Evolutionary conservation across 30 jellyfish, hydroid and myxozoan species (phyloP), one percentile per base, ranked within the genome.

Genomic region (Hydractinia symbiolongicarpus): DNA sequence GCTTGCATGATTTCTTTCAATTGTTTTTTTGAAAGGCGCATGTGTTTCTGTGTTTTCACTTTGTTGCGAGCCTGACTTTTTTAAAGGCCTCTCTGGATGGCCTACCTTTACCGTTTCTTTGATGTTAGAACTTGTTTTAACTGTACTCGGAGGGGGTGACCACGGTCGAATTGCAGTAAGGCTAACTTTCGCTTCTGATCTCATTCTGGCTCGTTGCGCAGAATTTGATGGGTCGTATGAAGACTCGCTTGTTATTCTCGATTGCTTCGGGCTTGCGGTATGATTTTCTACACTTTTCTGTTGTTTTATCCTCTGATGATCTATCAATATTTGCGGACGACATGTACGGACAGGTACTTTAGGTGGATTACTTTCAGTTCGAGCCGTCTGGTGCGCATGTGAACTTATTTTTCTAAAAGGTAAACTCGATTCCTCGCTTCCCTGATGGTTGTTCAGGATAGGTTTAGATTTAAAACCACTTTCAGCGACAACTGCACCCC

Each of bases 101-200:
- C 74, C 19, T 49, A 61, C 64, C 49, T 30, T 79, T 15, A 79
- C 64, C 44, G 64, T 62, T 7, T 79, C 81, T 61, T 54, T 62
- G 54, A 79, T 79, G 44, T 60, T 51, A 9, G 71, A 19, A 61
- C 87, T 79, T 61, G 84, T 49, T n/a, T 61, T 53, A 13, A 51
- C 71, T 16, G 55, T 62, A 17, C 14, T 5, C 50, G 16, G 21
- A 14, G 87, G 87, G 6, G 87, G 87, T 50, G 87, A 53, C 87
- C 87, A 79, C 30, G 87, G 87, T 9, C 87, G 55, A 19, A 61
- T n/a, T 14, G 81, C 30, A 19, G 87, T 79, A 40, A 79, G 9
- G 14, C 55, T 60, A 5, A 79, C 83, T 67, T 79, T 79, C 17
- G 79, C 67, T 50, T 61, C 83, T 9, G 87, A 55, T 21, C 87